Percentiles rank a stretch among this genome's conserved stretches.
Evolutionary conservation across 2,113 vertebrate genomes (phyloP).

Genomic region (Apodemus sylvaticus): DNA sequence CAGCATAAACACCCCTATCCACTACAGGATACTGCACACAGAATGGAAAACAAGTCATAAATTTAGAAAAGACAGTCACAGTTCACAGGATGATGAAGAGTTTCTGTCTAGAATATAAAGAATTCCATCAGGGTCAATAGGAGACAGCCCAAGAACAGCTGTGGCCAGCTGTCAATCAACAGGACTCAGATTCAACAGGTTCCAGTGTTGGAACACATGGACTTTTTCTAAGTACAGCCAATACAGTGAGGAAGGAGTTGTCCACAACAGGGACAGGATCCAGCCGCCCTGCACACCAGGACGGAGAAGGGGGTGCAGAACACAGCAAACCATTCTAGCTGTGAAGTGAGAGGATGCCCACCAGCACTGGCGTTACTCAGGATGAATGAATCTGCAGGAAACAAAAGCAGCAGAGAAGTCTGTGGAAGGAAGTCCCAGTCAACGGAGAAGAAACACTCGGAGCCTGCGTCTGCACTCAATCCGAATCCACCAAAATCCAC

Average conservation of each 20-base stretch:
- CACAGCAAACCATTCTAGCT: too few relatives aligned
- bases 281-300: not conserved
- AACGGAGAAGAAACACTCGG: too few relatives aligned
- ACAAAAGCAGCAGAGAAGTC: too few relatives aligned
- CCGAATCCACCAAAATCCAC: too few relatives aligned
- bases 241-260: not conserved
- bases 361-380: too few relatives aligned
- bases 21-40: not conserved
- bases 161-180: not conserved
- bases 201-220: not conserved
- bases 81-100: not conserved
- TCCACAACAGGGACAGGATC: fast-evolving
- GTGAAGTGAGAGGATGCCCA: not conserved
- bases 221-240: not conserved
- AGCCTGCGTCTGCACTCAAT: not conserved
- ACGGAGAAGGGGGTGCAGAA: too few relatives aligned
- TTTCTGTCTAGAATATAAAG: not conserved
- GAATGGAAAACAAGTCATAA: not conserved
- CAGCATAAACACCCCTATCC: not conserved
- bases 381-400: not conserved
- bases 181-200: too few relatives aligned
- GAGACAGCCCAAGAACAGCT: not conserved
- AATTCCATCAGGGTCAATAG: not conserved
- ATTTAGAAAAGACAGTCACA: not conserved
- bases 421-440: not conserved